A percentile compares a stretch with the other conserved stretches of the same genome.
These are phyloP conservation scores for Poeciliopsis turneri DNA, from an alignment of 2,797 vertebrate species.

Conservation along the genomic window DNA sequence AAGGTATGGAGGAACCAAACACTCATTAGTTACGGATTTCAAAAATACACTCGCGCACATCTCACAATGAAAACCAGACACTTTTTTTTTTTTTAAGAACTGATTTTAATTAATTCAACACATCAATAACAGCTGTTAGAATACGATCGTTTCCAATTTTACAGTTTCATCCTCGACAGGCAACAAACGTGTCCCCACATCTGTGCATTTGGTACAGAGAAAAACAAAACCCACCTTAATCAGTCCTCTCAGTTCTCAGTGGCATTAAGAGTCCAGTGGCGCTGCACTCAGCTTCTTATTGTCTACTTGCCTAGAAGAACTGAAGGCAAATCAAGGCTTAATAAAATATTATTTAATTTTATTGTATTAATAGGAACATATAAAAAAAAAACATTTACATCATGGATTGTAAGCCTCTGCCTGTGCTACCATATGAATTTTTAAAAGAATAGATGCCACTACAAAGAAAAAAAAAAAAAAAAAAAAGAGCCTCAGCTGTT, in stretches of 20 bases:
- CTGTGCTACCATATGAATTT: slow-evolving; percentile 82
- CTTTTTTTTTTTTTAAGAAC: slow-evolving; percentile 73
- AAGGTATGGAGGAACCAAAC: neutral
- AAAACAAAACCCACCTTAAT: slow-evolving; percentile 57
- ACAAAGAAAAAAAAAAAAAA: slow-evolving; percentile 24
- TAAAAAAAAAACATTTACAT: slow-evolving; percentile 84
- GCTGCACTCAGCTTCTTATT: slow-evolving; percentile 58
- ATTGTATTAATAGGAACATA: slow-evolving; percentile 88
- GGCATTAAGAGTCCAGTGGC: slow-evolving; percentile 56
- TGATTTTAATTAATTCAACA: slow-evolving; percentile 87
- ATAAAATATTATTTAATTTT: slow-evolving; percentile 88
- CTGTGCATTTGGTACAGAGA: slow-evolving; percentile 74
- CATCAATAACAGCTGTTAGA: slow-evolving; percentile 85
- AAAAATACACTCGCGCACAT: neutral
- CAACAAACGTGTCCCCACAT: slow-evolving; percentile 71
- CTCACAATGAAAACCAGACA: slow-evolving; percentile 60
- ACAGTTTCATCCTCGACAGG: slow-evolving; percentile 80
- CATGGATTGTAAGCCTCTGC: slow-evolving; percentile 83
- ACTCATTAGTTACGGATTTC: neutral
- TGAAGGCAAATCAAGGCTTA: slow-evolving; percentile 83
- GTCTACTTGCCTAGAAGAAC: slow-evolving; percentile 69
- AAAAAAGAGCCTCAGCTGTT: slow-evolving; percentile 60
- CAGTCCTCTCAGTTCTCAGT: slow-evolving; percentile 55
- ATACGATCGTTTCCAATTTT: slow-evolving; percentile 79
- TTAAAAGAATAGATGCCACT: slow-evolving; percentile 74